Percentiles rank a stretch among this genome's conserved stretches.
These are phyloP conservation scores for Girardinus metallicus DNA, from an alignment of 2,797 vertebrate species.

Conservation along the genomic window DNA sequence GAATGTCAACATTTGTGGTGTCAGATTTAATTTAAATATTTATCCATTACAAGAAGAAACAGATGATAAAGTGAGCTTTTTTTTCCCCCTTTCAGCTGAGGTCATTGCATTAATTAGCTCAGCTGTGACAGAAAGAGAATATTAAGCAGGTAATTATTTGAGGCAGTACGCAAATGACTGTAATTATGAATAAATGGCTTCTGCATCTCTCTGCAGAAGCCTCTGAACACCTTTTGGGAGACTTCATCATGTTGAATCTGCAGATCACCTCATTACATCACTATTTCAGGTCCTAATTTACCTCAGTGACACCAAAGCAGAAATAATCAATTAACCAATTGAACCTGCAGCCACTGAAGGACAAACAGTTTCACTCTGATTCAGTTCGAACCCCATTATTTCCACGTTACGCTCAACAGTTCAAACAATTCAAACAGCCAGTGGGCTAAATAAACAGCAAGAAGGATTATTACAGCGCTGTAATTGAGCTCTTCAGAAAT, in stretches of 20 bases:
- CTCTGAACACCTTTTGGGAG: constrained; percentile 12
- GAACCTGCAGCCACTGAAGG: constrained; percentile 29
- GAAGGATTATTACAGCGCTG: constrained; percentile 17
- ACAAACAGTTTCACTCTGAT: constrained; percentile 33
- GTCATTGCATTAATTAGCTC: constrained; percentile 53
- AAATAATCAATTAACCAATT: constrained; percentile 43
- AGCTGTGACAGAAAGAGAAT: constrained; percentile 47
- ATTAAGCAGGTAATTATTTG: constrained; percentile 58
- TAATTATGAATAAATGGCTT: constrained; percentile 42
- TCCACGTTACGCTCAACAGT: constrained; percentile 19
- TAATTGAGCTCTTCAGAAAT: constrained; percentile 14
- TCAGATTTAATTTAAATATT: constrained; percentile 34
- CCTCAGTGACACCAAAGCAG: constrained; percentile 14
- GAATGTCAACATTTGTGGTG: constrained; percentile 22
- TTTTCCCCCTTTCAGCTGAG: constrained; percentile 15
- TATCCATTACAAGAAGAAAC: constrained; percentile 35
- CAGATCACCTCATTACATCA: neutral
- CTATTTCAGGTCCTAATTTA: constrained; percentile 12
- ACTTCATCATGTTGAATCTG: constrained; percentile 8
- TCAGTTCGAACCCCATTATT: constrained; percentile 35
- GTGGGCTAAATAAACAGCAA: constrained; percentile 29
- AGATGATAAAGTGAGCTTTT: constrained; percentile 12
- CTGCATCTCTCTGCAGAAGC: constrained; percentile 17
- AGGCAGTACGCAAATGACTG: constrained; percentile 27
- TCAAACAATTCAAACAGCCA: constrained; percentile 26